These are phyloP conservation scores for Damaliscus lunatus DNA, from an alignment of 2,113 vertebrate species.

Conservation along the genomic window DNA sequence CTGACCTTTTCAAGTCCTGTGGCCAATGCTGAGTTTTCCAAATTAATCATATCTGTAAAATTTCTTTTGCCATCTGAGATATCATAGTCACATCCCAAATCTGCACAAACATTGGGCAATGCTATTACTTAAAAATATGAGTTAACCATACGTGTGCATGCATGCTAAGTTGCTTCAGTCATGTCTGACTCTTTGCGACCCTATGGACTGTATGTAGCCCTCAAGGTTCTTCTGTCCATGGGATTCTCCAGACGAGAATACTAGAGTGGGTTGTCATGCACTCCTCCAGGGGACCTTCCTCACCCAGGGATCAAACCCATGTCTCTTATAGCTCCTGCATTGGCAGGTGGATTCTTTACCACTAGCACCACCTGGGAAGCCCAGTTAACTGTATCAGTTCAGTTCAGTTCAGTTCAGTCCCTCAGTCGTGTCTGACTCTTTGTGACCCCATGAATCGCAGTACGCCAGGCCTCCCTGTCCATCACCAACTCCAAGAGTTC, in stretches of 20 bases:
- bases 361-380: not conserved
- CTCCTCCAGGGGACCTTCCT: not conserved
- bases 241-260: not conserved
- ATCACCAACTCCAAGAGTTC: no score
- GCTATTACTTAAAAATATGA: not conserved
- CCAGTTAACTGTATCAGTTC: not conserved
- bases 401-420: no score
- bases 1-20: not conserved
- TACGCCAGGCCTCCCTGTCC: no score
- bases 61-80: not conserved
- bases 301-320: not conserved
- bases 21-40: not conserved
- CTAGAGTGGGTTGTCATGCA: not conserved
- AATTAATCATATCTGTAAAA: not conserved
- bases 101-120: not conserved
- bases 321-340: not conserved
- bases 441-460: no score
- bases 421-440: no score
- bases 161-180: not conserved
- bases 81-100: not conserved
- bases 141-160: not conserved
- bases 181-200: not conserved
- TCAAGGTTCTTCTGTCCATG: not conserved
- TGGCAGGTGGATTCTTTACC: not conserved
- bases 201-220: not conserved